These are phyloP conservation scores for Branchipolynoe longqiensis DNA, from an alignment of 2,888 invertebrate genomes.

Conservation along the genomic window DNA sequence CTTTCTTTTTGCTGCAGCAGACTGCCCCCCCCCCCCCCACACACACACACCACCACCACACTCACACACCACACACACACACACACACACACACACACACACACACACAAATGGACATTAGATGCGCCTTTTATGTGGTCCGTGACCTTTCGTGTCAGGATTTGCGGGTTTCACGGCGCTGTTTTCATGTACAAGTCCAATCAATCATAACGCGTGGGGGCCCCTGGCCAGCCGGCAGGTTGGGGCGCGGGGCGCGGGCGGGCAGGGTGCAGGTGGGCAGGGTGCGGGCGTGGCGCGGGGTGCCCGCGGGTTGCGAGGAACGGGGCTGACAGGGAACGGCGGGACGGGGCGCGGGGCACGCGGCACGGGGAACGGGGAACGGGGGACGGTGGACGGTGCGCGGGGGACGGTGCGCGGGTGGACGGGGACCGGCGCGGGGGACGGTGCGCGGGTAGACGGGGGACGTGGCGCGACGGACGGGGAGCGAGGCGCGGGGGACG, in stretches of 20 bases:
- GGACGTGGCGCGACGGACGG: too few relatives aligned
- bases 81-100: slow-evolving; percentile 35
- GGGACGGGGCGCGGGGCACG: too few relatives aligned
- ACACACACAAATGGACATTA: slow-evolving; percentile 49
- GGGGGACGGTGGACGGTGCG: too few relatives aligned
- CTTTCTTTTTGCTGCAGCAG: not conserved
- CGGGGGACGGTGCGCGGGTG: too few relatives aligned
- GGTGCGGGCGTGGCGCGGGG: not conserved
- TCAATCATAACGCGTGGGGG: slow-evolving; percentile 36
- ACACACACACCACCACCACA: not conserved
- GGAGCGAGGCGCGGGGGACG: too few relatives aligned
- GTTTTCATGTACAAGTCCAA: slow-evolving; percentile 47
- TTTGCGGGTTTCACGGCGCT: slow-evolving; percentile 48
- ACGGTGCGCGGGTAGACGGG: too few relatives aligned
- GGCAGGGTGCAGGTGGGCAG: too few relatives aligned
- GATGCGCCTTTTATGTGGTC: slow-evolving; percentile 44
- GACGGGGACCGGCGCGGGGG: too few relatives aligned
- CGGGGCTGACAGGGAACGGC: too few relatives aligned
- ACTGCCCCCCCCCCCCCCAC: not conserved
- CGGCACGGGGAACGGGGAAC: too few relatives aligned
- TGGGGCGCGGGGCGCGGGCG: not conserved
- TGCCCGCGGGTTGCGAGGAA: too few relatives aligned
- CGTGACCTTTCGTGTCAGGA: slow-evolving; percentile 48
- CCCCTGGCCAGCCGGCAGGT: not conserved
- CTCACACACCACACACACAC: too few relatives aligned